phyloP scores from a whole-genome alignment of 2,797 vertebrate genomes.

The Acridotheres tristis region DNA sequence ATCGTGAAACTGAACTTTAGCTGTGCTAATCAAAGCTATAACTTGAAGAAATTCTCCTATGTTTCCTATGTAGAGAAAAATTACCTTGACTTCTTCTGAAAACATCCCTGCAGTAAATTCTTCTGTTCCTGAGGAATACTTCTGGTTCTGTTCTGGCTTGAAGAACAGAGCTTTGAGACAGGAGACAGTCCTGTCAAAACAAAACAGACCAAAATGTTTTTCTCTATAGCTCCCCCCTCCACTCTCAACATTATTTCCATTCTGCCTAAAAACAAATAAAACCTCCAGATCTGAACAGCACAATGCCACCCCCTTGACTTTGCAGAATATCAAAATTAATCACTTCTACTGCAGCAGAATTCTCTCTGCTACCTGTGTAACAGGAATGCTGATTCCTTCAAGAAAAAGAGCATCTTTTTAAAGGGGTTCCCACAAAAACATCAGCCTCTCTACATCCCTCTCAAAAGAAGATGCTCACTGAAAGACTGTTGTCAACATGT shows the following conservation, averaged over 20 bases:
- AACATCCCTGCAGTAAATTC: background rate
- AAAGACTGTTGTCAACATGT: background rate
- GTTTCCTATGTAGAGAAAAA: background rate
- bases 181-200: background rate
- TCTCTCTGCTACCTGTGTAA: background rate
- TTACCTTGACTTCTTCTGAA: background rate
- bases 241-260: background rate
- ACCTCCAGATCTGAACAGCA: background rate
- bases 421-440: background rate
- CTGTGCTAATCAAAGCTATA: background rate
- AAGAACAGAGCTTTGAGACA: background rate
- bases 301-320: background rate
- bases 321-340: background rate
- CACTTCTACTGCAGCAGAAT: background rate
- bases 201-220: background rate
- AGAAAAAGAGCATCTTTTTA: background rate
- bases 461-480: background rate
- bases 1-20: background rate
- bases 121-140: background rate
- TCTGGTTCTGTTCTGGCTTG: background rate
- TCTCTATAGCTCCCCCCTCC: rapidly evolving
- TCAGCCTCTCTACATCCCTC: background rate
- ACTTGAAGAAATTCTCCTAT: background rate
- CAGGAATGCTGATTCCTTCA: background rate
- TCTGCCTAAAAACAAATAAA: background rate